phyloP scores from a whole-genome alignment of 2,888 invertebrate genomes.

The Megamerina dolium region DNA sequence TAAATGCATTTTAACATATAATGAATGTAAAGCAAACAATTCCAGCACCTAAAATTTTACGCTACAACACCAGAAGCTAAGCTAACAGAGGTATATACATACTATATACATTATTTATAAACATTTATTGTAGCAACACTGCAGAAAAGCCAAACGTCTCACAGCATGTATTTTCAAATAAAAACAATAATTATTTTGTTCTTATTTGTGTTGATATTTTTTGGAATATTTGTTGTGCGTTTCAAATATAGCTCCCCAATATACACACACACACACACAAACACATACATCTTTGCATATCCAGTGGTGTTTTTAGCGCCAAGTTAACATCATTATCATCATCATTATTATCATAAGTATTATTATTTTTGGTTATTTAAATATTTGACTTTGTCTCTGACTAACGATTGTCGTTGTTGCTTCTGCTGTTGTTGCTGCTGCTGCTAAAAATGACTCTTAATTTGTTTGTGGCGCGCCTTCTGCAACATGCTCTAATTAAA shows the following conservation, averaged over 20 bases:
- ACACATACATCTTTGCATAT: slow-evolving; percentile 4
- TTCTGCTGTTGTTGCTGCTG: background rate
- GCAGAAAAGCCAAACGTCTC: too few species aligned
- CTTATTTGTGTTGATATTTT: too few species aligned
- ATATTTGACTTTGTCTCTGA: too few species aligned
- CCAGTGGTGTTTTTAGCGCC: slow-evolving; percentile 23
- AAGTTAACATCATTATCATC: slow-evolving; percentile 9
- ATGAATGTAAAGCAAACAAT: too few species aligned
- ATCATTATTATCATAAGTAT: slow-evolving; percentile 2
- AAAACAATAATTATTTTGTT: too few species aligned
- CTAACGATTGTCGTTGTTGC: too few species aligned
- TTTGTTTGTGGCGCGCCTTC: slow-evolving; percentile 5
- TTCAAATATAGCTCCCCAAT: too few species aligned
- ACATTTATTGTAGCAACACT: slow-evolving; percentile 15
- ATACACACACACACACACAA: background rate
- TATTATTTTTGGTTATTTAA: too few species aligned
- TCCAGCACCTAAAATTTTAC: slow-evolving; percentile 1
- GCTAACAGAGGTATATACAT: background rate
- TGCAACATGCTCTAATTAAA: slow-evolving; percentile 25
- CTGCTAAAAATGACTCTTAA: slow-evolving; percentile 15
- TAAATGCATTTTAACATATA: too few species aligned
- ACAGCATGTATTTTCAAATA: slow-evolving; percentile 4
- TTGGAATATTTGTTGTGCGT: too few species aligned
- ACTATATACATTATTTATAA: slow-evolving; percentile 12
- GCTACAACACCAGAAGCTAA: slow-evolving; percentile 3